Evolutionary conservation across 2,888 invertebrate genomes (phyloP), one percentile per base, ranked within the genome.

Genomic region (Nephrotoma flavescens): DNA sequence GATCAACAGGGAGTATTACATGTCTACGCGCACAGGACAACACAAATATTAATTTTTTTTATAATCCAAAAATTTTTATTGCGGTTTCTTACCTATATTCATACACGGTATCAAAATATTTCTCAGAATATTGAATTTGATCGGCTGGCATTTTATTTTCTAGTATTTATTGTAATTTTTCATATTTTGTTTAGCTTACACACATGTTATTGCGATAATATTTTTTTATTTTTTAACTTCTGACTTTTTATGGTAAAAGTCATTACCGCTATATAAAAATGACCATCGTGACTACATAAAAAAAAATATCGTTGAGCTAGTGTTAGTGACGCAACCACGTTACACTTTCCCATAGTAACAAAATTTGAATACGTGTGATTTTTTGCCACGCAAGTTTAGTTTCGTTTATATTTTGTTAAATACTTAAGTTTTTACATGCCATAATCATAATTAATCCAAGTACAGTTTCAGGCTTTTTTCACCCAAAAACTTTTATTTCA

Each of bases 61-160:
- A 7, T 44, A 57, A 57, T n/a, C 57, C 2, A 31, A 31, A 31
- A 31, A 31, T 31, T 31, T 2, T 31, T n/a, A 52, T 52, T n/a
- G n/a, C 7, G n/a, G 19, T 31, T 42, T 86, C 90, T 90, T 91
- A 96, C 97, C 97, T 95, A 92, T 98, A 98, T 90, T 98, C 98
- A 90, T 95, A 98, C 86, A 94, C 93, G 89, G 96, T 96, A 91
- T 98, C 98, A 88, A 93, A 94, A 90, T 98, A 98, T 91, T 97
- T 96, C 90, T 97, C 97, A 0, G 97, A 98, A 91, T 98, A 98
- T 89, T 97, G 97, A 89, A 98, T 97, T 91, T 96, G 95, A 90
- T 96, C 96, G 57, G 94, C 93, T 2, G 96, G 95, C 95, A 95
- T 95, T 89, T 86, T 87, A 47, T 12, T 47, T 47, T 47, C 47